Conservation (phyloP, 2,888 invertebrate genomes). For the Rugalucina vietnamica region DNA sequence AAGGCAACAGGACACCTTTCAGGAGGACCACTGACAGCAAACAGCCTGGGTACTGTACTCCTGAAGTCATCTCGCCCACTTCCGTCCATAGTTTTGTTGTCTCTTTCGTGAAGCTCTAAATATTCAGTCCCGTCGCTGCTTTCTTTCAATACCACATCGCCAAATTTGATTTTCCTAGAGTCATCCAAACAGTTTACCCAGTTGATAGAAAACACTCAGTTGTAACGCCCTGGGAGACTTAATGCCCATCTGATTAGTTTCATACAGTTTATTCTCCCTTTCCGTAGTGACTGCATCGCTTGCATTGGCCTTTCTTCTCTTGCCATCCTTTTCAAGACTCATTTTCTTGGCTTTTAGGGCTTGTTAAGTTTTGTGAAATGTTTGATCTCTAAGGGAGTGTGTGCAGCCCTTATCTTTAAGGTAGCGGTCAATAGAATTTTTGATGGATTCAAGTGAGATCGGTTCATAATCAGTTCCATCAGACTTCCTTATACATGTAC, state of each 20-base stretch:
- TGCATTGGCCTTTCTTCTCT: not conserved
- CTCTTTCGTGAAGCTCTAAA: not conserved
- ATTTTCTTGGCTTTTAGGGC: not conserved
- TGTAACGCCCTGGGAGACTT: not conserved
- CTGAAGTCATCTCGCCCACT: not conserved
- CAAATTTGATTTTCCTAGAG: not conserved
- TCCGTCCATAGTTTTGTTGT: constrained; percentile 1
- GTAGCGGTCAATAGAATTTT: not conserved
- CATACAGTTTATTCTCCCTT: not conserved
- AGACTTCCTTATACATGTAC: not conserved
- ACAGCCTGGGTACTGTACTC: not conserved
- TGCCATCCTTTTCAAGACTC: not conserved
- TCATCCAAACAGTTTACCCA: not conserved
- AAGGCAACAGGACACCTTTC: not conserved
- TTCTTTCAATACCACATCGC: not conserved
- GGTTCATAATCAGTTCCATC: not conserved
- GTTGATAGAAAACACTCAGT: not conserved
- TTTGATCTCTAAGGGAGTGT: not conserved
- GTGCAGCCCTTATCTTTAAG: not conserved
- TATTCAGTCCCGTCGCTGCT: not conserved
- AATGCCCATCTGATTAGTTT: not conserved
- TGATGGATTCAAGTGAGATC: not conserved
- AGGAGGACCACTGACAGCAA: not conserved
- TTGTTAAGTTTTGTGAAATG: not conserved
- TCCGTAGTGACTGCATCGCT: not conserved